Percentiles rank a stretch among this genome's conserved stretches.
phyloP scores from a whole-genome alignment of 2,797 vertebrate species.

The Notamacropus eugenii region DNA sequence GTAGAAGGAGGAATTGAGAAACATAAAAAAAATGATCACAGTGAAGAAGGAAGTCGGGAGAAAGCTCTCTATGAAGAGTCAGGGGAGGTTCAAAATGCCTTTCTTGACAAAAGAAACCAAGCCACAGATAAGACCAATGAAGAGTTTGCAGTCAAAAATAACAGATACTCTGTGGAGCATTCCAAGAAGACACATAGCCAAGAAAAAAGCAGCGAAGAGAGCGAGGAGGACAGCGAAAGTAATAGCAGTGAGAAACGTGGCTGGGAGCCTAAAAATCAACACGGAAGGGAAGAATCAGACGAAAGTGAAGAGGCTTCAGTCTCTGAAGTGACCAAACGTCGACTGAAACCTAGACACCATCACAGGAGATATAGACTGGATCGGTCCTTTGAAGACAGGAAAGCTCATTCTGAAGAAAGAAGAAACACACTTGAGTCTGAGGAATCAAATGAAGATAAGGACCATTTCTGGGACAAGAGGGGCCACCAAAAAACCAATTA shows the following conservation, averaged over 20 bases:
- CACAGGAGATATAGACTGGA: constrained; percentile 83
- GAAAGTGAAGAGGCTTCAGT: constrained; percentile 78
- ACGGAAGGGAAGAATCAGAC: constrained; percentile 79
- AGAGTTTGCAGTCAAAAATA: constrained; percentile 44
- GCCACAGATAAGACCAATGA: constrained; percentile 52
- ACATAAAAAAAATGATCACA: constrained; percentile 63
- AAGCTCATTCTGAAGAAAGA: constrained; percentile 39
- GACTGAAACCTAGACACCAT: constrained; percentile 79
- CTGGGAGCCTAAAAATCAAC: constrained; percentile 57
- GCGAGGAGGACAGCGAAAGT: constrained; percentile 58
- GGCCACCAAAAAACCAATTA: constrained; percentile 61
- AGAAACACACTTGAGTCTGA: constrained; percentile 5
- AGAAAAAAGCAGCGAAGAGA: constrained; percentile 69
- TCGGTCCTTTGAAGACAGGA: constrained; percentile 80
- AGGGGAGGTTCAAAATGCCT: constrained; percentile 66
- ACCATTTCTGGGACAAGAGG: constrained; percentile 70
- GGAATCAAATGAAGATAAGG: constrained; percentile 64
- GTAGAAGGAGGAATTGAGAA: constrained; percentile 50
- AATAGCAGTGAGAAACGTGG: constrained; percentile 72
- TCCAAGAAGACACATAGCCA: constrained; percentile 76
- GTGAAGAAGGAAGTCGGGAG: constrained; percentile 80
- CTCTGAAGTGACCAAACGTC: constrained; percentile 74
- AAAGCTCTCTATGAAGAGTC: constrained; percentile 49
- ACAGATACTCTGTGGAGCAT: neutral
- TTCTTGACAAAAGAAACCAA: constrained; percentile 74